Base-by-base conservation (phyloP, 2,888 invertebrate species). In the Chrysodeixis includens region DNA sequence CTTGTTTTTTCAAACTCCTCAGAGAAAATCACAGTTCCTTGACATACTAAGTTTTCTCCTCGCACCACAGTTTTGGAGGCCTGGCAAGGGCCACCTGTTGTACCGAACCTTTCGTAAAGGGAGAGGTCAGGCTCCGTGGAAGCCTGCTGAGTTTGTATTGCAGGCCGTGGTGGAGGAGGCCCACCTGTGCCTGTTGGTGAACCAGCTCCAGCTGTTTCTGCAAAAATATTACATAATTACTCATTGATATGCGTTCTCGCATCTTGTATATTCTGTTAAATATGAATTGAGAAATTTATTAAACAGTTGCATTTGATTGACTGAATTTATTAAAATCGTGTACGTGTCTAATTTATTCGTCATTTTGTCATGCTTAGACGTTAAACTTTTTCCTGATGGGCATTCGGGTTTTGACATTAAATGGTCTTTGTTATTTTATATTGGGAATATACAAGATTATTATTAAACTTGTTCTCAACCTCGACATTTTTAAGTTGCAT, bases 201-300 rank as follows among this genome's bases (percentile, higher is more conserved):
- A 9, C 56, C 59, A 9, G 91, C 88, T 22, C 90, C 85, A 1
- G 91, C 91, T 62, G 81, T 92, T 7, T 78, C 93, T 93, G 49
- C 56, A 62, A 65, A 63, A 32, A n/a, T 26, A 14, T 46, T 55
- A 32, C n/a, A n/a, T n/a, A n/a, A n/a, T n/a, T n/a, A n/a, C n/a
- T n/a, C n/a, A n/a, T n/a, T n/a, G n/a, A n/a, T n/a, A n/a, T n/a
- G n/a, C n/a, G n/a, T n/a, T n/a, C n/a, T n/a, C n/a, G n/a, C n/a
- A n/a, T n/a, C n/a, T n/a, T n/a, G n/a, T n/a, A n/a, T n/a, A n/a
- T n/a, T n/a, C n/a, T n/a, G n/a, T n/a, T n/a, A n/a, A n/a, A n/a
- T n/a, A n/a, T n/a, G n/a, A n/a, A n/a, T n/a, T n/a, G n/a, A n/a
- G n/a, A n/a, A n/a, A n/a, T n/a, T n/a, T n/a, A n/a, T n/a, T n/a